Percentiles rank a stretch among this genome's conserved stretches.
Evolutionary conservation across 2,888 invertebrate genomes (phyloP).

Genomic region (Agonopterix subpropinquella): DNA sequence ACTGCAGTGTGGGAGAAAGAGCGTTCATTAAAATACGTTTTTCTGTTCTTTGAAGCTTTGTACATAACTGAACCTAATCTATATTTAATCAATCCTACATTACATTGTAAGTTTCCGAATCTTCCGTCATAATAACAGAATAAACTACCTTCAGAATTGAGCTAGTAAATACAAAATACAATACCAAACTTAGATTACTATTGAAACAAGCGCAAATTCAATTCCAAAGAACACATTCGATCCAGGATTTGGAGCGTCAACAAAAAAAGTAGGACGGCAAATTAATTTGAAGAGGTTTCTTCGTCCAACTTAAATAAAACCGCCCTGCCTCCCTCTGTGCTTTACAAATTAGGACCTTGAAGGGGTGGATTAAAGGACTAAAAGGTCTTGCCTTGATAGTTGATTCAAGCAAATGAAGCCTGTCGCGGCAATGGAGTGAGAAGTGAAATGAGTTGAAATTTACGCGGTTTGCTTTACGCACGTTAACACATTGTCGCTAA

Average conservation of each 20-base stretch:
- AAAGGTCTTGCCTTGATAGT: constrained; percentile 19
- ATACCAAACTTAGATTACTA: background rate
- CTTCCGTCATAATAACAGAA: background rate
- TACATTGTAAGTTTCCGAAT: background rate
- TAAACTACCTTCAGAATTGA: background rate
- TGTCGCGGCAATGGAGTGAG: constrained; percentile 40
- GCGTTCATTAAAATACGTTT: too few relatives aligned
- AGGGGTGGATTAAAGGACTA: constrained; percentile 8
- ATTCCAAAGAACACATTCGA: constrained; percentile 16
- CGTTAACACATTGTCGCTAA: constrained; percentile 22
- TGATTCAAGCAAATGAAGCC: constrained; percentile 34
- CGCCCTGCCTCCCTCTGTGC: constrained; percentile 1
- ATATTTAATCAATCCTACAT: too few relatives aligned
- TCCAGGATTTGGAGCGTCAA: constrained; percentile 25
- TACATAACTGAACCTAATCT: too few relatives aligned
- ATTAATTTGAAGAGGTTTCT: constrained; percentile 37
- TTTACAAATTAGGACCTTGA: constrained; percentile 1
- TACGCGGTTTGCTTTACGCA: constrained; percentile 23
- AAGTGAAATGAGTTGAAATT: constrained; percentile 38
- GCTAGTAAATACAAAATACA: background rate
- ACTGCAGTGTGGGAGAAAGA: too few relatives aligned
- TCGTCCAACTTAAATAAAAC: constrained; percentile 16
- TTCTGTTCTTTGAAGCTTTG: too few relatives aligned
- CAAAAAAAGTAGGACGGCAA: constrained; percentile 39
- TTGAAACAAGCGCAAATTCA: constrained; percentile 25